Percentiles rank a stretch among this genome's conserved stretches.
Conservation (phyloP, 2,113 vertebrate species). For the Albula goreensis region DNA sequence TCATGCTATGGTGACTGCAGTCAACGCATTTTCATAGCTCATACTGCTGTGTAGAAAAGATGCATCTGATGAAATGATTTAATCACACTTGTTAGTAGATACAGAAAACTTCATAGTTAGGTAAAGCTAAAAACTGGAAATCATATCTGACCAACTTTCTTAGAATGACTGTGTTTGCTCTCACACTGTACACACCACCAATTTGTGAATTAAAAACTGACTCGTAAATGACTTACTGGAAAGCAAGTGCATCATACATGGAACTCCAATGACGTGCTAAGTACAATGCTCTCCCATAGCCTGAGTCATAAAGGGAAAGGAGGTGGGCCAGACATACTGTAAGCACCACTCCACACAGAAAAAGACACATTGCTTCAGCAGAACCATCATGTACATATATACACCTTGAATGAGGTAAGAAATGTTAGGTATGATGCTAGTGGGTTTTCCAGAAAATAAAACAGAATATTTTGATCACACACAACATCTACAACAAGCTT, state of each 20-base stretch:
- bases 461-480: conserved; percentile 11
- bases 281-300: background rate
- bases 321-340: background rate
- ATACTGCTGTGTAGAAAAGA: background rate
- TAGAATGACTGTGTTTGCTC: background rate
- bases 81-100: background rate
- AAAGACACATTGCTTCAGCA: background rate
- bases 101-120: background rate
- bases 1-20: background rate
- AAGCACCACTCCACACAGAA: background rate
- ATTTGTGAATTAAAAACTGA: background rate
- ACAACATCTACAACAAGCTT: background rate
- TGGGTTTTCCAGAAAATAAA: conserved; percentile 26
- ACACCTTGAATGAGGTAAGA: background rate
- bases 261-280: background rate
- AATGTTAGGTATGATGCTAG: background rate
- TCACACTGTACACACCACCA: background rate
- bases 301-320: background rate
- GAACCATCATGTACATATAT: background rate
- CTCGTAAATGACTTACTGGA: background rate
- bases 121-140: background rate
- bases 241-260: background rate
- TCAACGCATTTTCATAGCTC: background rate
- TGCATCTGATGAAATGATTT: background rate
- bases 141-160: background rate